These are phyloP conservation scores for Antitype chi DNA, from an alignment of 2,888 invertebrate genomes.

Conservation along the genomic window DNA sequence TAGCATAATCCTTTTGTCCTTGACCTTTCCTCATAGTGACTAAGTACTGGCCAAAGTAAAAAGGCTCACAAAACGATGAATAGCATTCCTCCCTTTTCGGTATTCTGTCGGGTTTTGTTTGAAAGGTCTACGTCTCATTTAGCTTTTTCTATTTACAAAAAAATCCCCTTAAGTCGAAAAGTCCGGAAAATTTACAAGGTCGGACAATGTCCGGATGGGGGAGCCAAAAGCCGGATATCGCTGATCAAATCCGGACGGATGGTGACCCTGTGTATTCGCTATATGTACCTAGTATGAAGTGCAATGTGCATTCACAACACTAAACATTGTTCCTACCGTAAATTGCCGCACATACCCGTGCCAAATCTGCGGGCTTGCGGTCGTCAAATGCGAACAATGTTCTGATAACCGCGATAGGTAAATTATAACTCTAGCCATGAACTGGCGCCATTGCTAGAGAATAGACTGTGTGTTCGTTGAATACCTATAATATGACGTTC, in stretches of 20 bases:
- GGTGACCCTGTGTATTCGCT: background rate
- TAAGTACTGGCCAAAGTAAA: background rate
- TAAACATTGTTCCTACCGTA: background rate
- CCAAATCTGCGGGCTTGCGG: background rate
- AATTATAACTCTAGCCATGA: conserved; percentile 36
- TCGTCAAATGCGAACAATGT: conserved; percentile 2
- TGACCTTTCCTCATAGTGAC: conserved; percentile 16
- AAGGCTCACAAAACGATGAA: background rate
- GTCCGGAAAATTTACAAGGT: background rate
- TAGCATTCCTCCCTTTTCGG: background rate
- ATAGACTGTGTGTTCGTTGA: conserved; percentile 15
- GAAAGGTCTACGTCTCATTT: background rate
- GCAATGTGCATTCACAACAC: background rate
- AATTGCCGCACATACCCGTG: background rate
- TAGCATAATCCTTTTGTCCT: conserved; percentile 12
- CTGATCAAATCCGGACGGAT: background rate
- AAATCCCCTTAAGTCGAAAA: background rate
- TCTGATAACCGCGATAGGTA: conserved; percentile 33
- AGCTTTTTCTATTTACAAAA: background rate
- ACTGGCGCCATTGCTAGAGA: conserved; percentile 23
- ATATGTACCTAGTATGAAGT: background rate
- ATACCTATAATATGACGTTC: conserved; percentile 40
- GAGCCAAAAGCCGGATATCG: background rate
- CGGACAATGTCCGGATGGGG: background rate
- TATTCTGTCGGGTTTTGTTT: background rate